Evolutionary conservation across 2,797 vertebrate genomes (phyloP), one percentile per base, ranked within the genome.

Genomic region (Mycteria americana): DNA sequence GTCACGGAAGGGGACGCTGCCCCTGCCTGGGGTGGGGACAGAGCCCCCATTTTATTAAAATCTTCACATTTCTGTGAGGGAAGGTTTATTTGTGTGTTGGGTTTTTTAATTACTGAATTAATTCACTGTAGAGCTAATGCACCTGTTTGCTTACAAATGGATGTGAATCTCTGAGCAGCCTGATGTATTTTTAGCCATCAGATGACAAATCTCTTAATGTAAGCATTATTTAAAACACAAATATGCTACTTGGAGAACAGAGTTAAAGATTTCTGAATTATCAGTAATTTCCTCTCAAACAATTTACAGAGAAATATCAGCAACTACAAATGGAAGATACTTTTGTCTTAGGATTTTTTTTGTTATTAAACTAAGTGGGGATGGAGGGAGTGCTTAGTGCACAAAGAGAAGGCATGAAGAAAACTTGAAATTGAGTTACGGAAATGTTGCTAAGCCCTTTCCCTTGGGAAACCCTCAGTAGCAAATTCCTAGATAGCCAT

Each of bases 351-450:
- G 0, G 1, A 56, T 1, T 33, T 27, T 19, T 77, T 80, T 70
- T 78, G 7, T 84, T 75, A 4, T 8, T 93, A 43, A 77, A 15
- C 11, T 33, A 41, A 72, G 17, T 27, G 57, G 21, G 18, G 4
- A 13, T 39, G 46, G 28, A 74, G 24, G 0, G 0, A 64, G 18
- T 2, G 1, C 73, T 78, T 14, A n/a, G 11, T 8, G 7, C 31
- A 21, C 46, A 46, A 64, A 91, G 62, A 57, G 27, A 64, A 76
- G 50, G 31, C 24, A 2, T 11, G 15, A 51, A 28, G 15, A 62
- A 46, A 62, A 45, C 18, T n/a, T 75, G 37, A 51, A 78, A 57
- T 0, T 33, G 43, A 51, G 30, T 57, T 35, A 27, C 5, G 9
- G 84, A 79, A 79, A 65, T 3, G 2, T 48, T 57, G 18, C 74